Base-by-base conservation (phyloP, 1,140 invertebrate genomes). In the Battus philenor region DNA sequence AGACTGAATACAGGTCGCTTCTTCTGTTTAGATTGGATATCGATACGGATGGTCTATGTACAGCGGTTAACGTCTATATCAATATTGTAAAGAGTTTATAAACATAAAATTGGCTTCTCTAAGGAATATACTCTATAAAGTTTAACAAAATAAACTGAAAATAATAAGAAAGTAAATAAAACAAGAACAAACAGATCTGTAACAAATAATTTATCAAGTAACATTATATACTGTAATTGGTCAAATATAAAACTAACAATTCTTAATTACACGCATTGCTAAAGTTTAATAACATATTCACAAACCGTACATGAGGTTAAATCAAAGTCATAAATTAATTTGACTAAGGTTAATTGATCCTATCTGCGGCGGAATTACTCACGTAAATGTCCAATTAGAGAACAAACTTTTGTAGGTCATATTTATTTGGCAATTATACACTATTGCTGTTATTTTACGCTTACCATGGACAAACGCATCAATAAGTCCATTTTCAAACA, bases 221-320 rank as follows among this genome's bases (percentile, higher is more conserved):
- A 22, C 3, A 7, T 22, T n/a, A 20, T 27, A 27, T 9, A 9
- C 2, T 2, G 2, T 9, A 27, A 27, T 27, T 27, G n/a, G 24
- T 27, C 6, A 4, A 8, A 27, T 27, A n/a, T 27, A 4, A 27
- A 27, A 27, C 24, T 6, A n/a, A 27, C 24, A 9, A 27, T 27
- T 2, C 2, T 9, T 2, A 27, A 27, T 20, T 20, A 20, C 18
- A n/a, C 4, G 8, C 2, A n/a, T 9, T 9, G n/a, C n/a, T 27
- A 27, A 9, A 27, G 24, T n/a, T 22, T 20, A 20, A 27, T 27
- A 27, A 18, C n/a, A 34, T 17, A 33, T 17, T 33, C 31, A 17
- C 8, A 17, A 33, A 15, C 8, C 31, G 31, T 16, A 33, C 9
- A 17, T 16, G 1, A 33, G 7, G 15, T 15, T 33, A 16, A n/a